These are phyloP conservation scores for Brachyrhaphis roseni DNA, from an alignment of 2,797 vertebrate species.

Conservation along the genomic window DNA sequence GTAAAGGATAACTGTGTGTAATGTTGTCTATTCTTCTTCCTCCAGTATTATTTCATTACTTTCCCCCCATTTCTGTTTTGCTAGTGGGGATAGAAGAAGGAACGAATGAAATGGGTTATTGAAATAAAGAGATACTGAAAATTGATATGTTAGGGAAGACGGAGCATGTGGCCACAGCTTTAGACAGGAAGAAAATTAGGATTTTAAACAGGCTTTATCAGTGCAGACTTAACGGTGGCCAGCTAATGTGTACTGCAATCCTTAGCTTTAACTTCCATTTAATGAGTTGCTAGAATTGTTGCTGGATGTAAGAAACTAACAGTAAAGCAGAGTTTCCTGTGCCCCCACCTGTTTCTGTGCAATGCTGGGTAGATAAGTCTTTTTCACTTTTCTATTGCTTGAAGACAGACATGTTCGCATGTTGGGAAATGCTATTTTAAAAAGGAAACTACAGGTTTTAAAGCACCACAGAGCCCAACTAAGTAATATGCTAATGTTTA, in stretches of 20 bases:
- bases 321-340: not conserved
- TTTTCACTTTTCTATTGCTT: not conserved
- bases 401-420: not conserved
- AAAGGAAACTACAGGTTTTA: not conserved
- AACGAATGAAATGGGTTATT: constrained; percentile 7
- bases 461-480: not conserved
- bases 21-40: constrained; percentile 48
- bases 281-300: not conserved
- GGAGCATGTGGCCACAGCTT: not conserved
- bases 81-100: constrained; percentile 34
- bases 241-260: not conserved
- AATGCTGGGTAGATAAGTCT: not conserved
- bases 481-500: not conserved
- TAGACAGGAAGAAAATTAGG: not conserved
- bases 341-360: not conserved
- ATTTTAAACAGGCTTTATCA: constrained; percentile 2
- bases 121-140: constrained; percentile 25
- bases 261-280: not conserved
- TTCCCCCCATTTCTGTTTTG: constrained; percentile 43
- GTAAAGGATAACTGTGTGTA: constrained; percentile 37
- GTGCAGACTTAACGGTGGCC: not conserved
- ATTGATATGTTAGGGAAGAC: constrained; percentile 25
- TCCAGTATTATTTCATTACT: constrained; percentile 49
- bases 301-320: not conserved
- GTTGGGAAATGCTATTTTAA: not conserved